A percentile compares a stretch with the other conserved stretches of the same genome.
Conservation (phyloP, 1,140 invertebrate genomes). For the Drusus annulatus region DNA sequence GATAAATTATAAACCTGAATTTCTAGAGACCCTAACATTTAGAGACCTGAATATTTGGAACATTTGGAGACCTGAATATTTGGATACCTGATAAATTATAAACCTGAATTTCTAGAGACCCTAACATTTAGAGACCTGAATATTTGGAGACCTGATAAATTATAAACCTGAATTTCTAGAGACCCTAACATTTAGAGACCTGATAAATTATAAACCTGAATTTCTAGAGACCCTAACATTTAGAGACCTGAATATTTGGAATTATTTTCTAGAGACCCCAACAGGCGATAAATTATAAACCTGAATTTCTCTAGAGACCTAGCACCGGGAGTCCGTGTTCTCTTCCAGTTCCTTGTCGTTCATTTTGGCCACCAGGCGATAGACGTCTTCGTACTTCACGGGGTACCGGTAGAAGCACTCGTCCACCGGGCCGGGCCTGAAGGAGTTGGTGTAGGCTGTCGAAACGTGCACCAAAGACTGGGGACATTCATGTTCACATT, state of each 20-base stretch:
- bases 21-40: not conserved
- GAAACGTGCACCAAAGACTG: slow-evolving; percentile 79
- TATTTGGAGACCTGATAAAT: not conserved
- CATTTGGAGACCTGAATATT: too few relatives aligned
- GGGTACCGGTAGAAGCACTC: slow-evolving; percentile 81
- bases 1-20: not conserved
- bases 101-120: not conserved
- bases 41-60: not conserved
- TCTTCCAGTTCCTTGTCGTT: slow-evolving; percentile 70
- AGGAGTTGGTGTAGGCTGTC: slow-evolving; percentile 80
- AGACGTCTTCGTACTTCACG: slow-evolving; percentile 76
- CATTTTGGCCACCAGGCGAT: slow-evolving; percentile 69
- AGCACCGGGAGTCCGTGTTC: slow-evolving; percentile 64
- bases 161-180: too few relatives aligned
- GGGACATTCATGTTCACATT: slow-evolving; percentile 59
- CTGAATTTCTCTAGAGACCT: not conserved
- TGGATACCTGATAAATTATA: not conserved
- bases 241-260: not conserved
- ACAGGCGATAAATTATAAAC: too few relatives aligned
- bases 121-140: not conserved
- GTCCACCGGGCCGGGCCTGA: slow-evolving; percentile 68
- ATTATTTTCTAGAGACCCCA: too few relatives aligned
- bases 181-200: not conserved
- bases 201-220: not conserved
- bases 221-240: not conserved